Conservation (phyloP, 1,140 invertebrate genomes). For the Agrilus planipennis region DNA sequence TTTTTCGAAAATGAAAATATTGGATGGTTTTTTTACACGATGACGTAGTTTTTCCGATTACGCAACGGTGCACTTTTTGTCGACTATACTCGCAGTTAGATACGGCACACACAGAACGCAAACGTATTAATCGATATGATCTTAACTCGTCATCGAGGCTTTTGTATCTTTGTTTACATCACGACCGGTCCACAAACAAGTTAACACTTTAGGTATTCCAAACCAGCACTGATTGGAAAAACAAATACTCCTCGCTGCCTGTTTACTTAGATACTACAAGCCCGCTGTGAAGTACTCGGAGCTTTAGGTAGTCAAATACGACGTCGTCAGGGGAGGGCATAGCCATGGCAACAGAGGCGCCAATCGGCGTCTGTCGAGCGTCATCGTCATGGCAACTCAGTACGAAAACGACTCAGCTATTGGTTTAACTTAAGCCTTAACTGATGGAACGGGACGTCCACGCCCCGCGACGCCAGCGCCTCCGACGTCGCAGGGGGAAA, state of each 20-base stretch:
- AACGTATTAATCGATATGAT: constrained; percentile 27
- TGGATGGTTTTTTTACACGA: constrained; percentile 15
- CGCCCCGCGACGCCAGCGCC: constrained; percentile 10
- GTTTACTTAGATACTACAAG: constrained; percentile 39
- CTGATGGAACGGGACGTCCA: constrained; percentile 3
- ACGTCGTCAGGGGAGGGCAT: constrained; percentile 23
- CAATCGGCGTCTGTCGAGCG: constrained; percentile 13
- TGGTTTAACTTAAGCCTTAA: constrained; percentile 12
- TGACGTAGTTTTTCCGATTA: constrained; percentile 1
- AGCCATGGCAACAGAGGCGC: constrained; percentile 23
- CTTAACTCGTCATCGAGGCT: constrained; percentile 32
- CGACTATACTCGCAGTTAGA: background rate
- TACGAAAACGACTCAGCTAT: constrained; percentile 13
- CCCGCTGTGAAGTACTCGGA: constrained; percentile 34
- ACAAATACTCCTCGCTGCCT: constrained; percentile 35
- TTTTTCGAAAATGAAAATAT: constrained; percentile 7
- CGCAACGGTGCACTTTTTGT: background rate
- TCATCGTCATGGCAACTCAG: constrained; percentile 22
- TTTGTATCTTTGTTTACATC: constrained; percentile 37
- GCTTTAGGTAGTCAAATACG: constrained; percentile 36
- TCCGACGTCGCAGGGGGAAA: constrained; percentile 7
- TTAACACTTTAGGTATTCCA: constrained; percentile 37
- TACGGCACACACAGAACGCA: background rate
- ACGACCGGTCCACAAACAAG: constrained; percentile 35
- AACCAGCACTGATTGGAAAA: constrained; percentile 37